A percentile compares a stretch with the other conserved stretches of the same genome.
Evolutionary conservation across 2,113 vertebrate genomes (phyloP).

Genomic region (Anhinga anhinga): DNA sequence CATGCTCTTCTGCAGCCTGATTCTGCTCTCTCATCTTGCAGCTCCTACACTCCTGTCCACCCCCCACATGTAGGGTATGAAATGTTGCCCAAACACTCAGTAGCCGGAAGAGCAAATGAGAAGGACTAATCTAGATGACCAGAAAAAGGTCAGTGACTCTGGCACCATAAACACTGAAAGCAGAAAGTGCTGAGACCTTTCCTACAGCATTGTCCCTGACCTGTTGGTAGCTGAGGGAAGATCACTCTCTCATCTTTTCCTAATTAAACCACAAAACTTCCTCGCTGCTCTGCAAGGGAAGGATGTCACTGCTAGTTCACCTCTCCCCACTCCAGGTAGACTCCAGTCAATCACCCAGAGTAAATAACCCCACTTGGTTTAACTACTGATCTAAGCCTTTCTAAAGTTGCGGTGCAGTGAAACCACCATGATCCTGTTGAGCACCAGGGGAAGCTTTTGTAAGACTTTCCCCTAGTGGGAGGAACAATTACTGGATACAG

Average conservation of each 20-base stretch:
- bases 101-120: not conserved
- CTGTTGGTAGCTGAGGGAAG: not conserved
- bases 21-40: not conserved
- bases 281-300: not conserved
- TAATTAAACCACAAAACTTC: not conserved
- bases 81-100: not conserved
- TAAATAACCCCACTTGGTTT: not conserved
- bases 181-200: not conserved
- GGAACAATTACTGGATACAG: not conserved
- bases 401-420: not conserved
- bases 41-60: not conserved
- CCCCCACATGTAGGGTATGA: accelerated
- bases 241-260: not conserved
- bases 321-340: not conserved
- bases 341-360: not conserved
- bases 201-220: not conserved
- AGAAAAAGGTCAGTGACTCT: not conserved
- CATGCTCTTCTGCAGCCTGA: not conserved
- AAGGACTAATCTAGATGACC: not conserved
- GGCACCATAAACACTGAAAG: not conserved
- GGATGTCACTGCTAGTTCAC: not conserved
- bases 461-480: not conserved
- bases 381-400: not conserved
- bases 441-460: not conserved
- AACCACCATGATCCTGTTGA: not conserved